A percentile compares a stretch with the other conserved stretches of the same genome.
These are phyloP conservation scores for Actenoides hombroni DNA, from an alignment of 2,113 vertebrate species.

Conservation along the genomic window DNA sequence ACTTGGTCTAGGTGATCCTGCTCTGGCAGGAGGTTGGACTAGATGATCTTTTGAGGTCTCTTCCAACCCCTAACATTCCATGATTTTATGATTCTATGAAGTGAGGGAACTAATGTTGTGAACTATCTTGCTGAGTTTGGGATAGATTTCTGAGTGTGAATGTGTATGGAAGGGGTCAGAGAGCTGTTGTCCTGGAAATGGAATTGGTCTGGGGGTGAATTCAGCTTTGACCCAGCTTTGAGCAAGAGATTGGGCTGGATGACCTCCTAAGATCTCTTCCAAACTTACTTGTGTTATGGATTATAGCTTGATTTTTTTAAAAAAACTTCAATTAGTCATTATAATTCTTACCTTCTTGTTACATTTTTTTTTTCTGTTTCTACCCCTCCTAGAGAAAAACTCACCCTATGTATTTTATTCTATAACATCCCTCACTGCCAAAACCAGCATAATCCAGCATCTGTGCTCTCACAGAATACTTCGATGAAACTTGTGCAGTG, in stretches of 20 bases:
- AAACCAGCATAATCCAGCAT: neutral
- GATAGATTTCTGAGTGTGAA: neutral
- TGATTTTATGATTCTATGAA: neutral
- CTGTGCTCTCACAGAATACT: neutral
- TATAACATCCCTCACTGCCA: too few species aligned
- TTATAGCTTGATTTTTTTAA: neutral
- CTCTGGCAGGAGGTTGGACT: too few species aligned
- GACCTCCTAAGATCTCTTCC: neutral
- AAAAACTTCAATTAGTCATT: neutral
- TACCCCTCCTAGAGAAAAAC: neutral
- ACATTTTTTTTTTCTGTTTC: neutral
- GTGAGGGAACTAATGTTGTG: neutral
- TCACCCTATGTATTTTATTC: neutral
- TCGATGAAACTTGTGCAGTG: rapidly evolving
- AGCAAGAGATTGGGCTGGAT: neutral
- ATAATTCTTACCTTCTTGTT: neutral
- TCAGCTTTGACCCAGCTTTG: neutral
- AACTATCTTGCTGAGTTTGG: neutral
- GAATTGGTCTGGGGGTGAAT: neutral
- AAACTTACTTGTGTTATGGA: neutral
- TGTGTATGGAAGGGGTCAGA: neutral
- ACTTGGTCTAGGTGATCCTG: too few species aligned
- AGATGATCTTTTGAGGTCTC: too few species aligned
- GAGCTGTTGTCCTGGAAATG: neutral
- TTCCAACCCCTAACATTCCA: too few species aligned